Evolutionary conservation across 2,888 invertebrate genomes (phyloP).

Genomic region (Exocentrus adspersus): DNA sequence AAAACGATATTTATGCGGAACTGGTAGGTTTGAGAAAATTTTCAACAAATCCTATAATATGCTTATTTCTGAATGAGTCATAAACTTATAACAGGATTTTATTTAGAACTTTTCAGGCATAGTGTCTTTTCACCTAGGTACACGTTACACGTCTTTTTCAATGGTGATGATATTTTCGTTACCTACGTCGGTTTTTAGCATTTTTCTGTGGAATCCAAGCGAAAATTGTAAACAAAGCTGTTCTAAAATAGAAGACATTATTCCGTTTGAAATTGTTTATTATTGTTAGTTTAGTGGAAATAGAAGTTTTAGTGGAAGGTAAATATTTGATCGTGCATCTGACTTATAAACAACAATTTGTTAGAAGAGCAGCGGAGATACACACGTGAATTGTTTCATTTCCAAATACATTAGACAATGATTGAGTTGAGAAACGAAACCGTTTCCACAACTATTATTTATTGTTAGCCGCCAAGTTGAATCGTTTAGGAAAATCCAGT

Average conservation of each 20-base stretch:
- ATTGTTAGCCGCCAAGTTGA: too few relatives aligned
- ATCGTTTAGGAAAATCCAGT: too few relatives aligned
- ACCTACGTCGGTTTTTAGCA: background rate
- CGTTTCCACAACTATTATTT: too few relatives aligned
- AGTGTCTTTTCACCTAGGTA: background rate
- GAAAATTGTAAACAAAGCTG: background rate
- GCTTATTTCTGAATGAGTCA: too few relatives aligned
- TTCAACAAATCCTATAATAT: too few relatives aligned
- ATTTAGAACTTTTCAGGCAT: background rate
- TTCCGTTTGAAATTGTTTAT: constrained; percentile 5
- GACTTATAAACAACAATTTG: background rate
- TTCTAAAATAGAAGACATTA: constrained; percentile 3
- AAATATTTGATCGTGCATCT: constrained; percentile 3
- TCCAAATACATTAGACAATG: too few relatives aligned
- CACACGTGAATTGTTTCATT: background rate
- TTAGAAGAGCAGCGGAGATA: background rate
- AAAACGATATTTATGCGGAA: too few relatives aligned
- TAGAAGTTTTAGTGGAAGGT: background rate
- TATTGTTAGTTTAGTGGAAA: constrained; percentile 8
- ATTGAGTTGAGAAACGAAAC: too few relatives aligned
- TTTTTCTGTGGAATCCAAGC: background rate
- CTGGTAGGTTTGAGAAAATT: too few relatives aligned
- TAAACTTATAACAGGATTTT: too few relatives aligned
- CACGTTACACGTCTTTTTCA: too few relatives aligned
- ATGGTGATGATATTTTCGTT: background rate